Conservation (phyloP, 2,113 vertebrate species). For the Furnarius figulus region DNA sequence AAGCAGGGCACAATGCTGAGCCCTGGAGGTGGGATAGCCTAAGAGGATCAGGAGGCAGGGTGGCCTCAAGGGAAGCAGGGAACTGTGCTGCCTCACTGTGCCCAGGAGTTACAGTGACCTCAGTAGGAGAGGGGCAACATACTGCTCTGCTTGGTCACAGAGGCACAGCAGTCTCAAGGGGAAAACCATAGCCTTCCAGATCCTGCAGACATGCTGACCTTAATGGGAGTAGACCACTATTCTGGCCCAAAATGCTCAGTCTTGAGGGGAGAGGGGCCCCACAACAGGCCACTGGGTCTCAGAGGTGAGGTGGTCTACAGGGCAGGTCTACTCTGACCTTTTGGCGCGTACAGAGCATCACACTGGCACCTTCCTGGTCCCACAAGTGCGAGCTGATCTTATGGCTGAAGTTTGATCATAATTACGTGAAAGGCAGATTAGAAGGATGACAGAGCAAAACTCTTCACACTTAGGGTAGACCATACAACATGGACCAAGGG, state of each 20-base stretch:
- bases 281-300: not conserved
- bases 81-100: not conserved
- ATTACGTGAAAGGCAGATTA: not conserved
- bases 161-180: not conserved
- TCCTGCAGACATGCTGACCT: not conserved
- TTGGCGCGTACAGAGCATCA: not conserved
- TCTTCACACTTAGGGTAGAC: not conserved
- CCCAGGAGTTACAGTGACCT: not conserved
- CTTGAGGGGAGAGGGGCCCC: not conserved
- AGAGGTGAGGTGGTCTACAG: no score
- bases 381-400: rapidly evolving
- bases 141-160: not conserved
- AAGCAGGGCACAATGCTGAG: not conserved
- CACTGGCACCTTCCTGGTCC: rapidly evolving
- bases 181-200: not conserved
- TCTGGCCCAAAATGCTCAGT: not conserved
- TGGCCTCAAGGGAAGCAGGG: not conserved
- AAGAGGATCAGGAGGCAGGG: not conserved
- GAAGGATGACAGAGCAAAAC: not conserved
- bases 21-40: not conserved
- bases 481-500: not conserved
- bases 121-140: not conserved
- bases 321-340: not conserved
- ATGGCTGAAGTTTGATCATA: not conserved
- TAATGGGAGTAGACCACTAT: no score